These are phyloP conservation scores for Plusia festucae DNA, from an alignment of 2,888 invertebrate genomes.

Conservation along the genomic window DNA sequence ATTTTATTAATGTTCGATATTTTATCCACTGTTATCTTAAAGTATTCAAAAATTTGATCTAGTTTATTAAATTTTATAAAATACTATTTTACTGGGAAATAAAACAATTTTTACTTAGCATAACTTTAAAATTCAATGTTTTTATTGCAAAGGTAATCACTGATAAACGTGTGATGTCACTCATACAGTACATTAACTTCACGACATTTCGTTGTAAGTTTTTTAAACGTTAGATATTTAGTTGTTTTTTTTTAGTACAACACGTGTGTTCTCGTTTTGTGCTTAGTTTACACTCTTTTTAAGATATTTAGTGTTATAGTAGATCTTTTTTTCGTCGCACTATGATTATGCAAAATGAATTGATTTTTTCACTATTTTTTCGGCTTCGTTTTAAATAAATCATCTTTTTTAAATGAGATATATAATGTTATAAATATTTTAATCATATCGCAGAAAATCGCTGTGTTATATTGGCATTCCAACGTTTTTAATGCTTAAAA, in stretches of 20 bases:
- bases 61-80: too few species aligned
- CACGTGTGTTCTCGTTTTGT: constrained; percentile 72
- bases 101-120: too few species aligned
- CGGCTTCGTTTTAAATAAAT: constrained; percentile 63
- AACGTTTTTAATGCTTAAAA: neutral
- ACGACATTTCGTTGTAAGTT: constrained; percentile 32
- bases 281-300: constrained; percentile 68
- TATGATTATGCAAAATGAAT: constrained; percentile 39
- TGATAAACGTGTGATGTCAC: too few species aligned
- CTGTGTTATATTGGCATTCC: neutral
- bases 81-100: too few species aligned
- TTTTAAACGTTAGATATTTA: constrained; percentile 45
- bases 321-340: constrained; percentile 59
- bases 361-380: constrained; percentile 51
- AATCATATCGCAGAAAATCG: neutral
- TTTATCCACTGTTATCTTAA: too few species aligned
- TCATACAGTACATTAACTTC: constrained; percentile 41
- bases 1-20: too few species aligned
- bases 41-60: too few species aligned
- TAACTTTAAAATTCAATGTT: too few species aligned
- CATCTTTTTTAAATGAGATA: constrained; percentile 47
- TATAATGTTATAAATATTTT: constrained; percentile 1
- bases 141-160: too few species aligned
- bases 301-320: constrained; percentile 53
- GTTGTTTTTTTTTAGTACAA: constrained; percentile 75